These are phyloP conservation scores for Aporophyla nigra DNA, from an alignment of 2,888 invertebrate genomes.

Conservation along the genomic window DNA sequence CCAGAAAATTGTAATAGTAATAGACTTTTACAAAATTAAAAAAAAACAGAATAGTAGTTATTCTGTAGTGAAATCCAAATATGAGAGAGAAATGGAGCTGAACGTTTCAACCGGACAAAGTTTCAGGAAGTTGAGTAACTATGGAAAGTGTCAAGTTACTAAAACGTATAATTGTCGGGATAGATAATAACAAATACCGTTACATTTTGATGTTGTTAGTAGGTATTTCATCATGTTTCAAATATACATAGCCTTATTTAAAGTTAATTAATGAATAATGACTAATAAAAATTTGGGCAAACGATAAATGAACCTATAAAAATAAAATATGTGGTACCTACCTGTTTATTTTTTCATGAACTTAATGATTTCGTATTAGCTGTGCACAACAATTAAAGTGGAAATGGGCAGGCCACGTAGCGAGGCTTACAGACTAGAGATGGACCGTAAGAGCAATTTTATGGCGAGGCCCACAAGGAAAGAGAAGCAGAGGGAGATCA, in stretches of 20 bases:
- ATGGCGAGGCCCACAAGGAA: no score
- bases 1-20: not conserved
- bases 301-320: not conserved
- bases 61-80: constrained; percentile 10
- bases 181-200: not conserved
- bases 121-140: constrained; percentile 47
- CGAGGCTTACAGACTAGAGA: no score
- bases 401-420: no score
- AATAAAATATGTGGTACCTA: not conserved
- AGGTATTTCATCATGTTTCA: not conserved
- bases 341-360: not conserved
- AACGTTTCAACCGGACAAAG: constrained; percentile 10
- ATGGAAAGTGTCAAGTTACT: constrained; percentile 41
- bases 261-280: not conserved
- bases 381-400: no score
- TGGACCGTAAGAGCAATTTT: no score
- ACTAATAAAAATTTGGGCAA: not conserved
- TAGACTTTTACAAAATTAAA: not conserved
- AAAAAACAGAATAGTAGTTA: not conserved
- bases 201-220: not conserved
- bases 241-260: not conserved
- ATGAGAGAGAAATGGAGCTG: not conserved
- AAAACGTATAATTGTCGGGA: constrained; percentile 16
- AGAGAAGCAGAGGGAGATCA: no score
- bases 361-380: no score